These are phyloP conservation scores for Cavia aperea DNA, from an alignment of 2,113 vertebrate species.

Conservation along the genomic window DNA sequence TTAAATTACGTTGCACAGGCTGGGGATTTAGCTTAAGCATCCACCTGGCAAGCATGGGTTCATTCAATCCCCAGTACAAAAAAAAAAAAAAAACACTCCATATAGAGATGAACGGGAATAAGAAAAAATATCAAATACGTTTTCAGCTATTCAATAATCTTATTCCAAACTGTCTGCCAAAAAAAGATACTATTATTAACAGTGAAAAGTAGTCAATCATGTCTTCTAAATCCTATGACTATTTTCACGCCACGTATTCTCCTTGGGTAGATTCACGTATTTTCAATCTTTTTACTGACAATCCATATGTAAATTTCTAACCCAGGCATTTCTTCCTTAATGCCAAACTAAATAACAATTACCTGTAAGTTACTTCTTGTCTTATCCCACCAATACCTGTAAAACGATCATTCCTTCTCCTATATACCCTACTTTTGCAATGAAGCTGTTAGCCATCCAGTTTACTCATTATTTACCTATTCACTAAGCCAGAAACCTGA, in stretches of 20 bases:
- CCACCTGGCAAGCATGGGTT: too few relatives aligned
- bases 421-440: background rate
- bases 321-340: background rate
- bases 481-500: background rate
- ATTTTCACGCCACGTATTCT: background rate
- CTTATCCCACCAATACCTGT: background rate
- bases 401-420: background rate
- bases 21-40: too few relatives aligned
- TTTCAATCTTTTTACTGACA: background rate
- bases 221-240: background rate
- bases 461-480: background rate
- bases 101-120: background rate
- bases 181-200: background rate
- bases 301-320: background rate
- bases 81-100: background rate
- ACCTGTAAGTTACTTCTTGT: background rate
- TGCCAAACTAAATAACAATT: conserved; percentile 3
- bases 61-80: background rate
- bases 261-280: background rate
- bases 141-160: background rate
- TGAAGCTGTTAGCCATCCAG: background rate
- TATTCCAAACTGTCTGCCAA: background rate
- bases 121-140: background rate
- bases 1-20: background rate
- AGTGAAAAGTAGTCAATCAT: background rate